Evolutionary conservation across 2,113 vertebrate species (phyloP).

Genomic region (Peromyscus maniculatus): DNA sequence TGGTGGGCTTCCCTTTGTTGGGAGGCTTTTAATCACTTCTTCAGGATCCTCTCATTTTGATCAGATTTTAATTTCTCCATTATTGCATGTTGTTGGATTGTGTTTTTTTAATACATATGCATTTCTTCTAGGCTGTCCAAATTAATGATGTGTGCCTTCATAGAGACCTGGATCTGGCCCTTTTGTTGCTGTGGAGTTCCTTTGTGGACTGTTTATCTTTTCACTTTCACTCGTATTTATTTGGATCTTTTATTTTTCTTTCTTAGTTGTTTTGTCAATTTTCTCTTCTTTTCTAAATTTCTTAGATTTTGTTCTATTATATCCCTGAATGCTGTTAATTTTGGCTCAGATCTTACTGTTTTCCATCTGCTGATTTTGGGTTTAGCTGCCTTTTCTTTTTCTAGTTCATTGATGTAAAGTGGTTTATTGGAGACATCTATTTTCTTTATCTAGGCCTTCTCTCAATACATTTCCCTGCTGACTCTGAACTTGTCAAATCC

Average conservation of each 20-base stretch:
- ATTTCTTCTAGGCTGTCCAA: not conserved
- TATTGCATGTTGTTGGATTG: not conserved
- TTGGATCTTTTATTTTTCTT: not conserved
- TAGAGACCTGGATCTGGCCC: rapidly evolving
- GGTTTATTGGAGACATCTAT: not conserved
- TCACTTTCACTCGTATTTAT: not conserved
- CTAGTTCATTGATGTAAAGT: not conserved
- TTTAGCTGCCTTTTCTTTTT: not conserved
- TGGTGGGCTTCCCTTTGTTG: not conserved
- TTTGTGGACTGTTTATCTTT: not conserved
- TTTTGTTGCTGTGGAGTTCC: not conserved
- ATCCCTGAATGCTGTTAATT: not conserved
- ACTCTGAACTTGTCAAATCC: not conserved
- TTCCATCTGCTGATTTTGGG: not conserved
- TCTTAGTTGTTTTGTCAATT: not conserved
- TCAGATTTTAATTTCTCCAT: not conserved
- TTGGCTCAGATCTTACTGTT: not conserved
- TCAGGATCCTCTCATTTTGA: not conserved
- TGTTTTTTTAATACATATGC: not conserved
- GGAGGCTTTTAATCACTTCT: no score
- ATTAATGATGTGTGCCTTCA: not conserved
- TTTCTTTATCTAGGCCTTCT: not conserved
- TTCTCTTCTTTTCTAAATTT: not conserved
- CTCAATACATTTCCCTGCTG: not conserved
- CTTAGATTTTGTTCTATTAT: not conserved